phyloP scores from a whole-genome alignment of 2,888 invertebrate species.

The Netelia virgata region DNA sequence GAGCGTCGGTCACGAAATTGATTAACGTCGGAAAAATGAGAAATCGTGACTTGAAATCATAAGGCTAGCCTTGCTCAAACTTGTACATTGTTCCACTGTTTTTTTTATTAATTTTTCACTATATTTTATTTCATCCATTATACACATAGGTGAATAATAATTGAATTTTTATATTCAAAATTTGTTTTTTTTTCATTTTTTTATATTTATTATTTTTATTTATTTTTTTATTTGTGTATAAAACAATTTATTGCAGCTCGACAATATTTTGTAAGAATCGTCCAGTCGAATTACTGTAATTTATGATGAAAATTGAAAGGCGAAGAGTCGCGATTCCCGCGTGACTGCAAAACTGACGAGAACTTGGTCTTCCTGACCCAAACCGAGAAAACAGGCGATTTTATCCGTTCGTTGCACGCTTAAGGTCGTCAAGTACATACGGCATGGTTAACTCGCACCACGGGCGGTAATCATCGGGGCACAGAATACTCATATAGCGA shows the following conservation, averaged over 20 bases:
- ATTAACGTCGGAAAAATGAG: slow-evolving; percentile 40
- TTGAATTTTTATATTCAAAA: background rate
- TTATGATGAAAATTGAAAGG: background rate
- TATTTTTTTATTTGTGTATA: background rate
- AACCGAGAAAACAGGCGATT: slow-evolving; percentile 39
- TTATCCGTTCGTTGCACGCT: slow-evolving; percentile 33
- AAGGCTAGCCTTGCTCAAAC: background rate
- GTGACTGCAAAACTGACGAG: background rate
- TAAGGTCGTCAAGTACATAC: slow-evolving; percentile 66
- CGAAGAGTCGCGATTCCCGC: background rate
- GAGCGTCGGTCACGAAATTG: slow-evolving; percentile 52
- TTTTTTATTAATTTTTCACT: background rate
- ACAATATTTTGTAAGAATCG: background rate
- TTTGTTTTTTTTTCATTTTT: background rate
- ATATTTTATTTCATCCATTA: background rate
- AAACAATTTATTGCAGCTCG: background rate
- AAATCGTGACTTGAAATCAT: slow-evolving; percentile 56
- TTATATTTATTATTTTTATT: background rate
- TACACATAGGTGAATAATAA: background rate
- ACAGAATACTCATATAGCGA: slow-evolving; percentile 40
- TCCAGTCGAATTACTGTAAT: background rate
- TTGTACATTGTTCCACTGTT: background rate
- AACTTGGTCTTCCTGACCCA: slow-evolving; percentile 13
- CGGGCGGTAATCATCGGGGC: slow-evolving; percentile 63
- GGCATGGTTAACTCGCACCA: slow-evolving; percentile 53